Conservation (phyloP, 2,797 vertebrate species). For the Cossypha caffra region DNA sequence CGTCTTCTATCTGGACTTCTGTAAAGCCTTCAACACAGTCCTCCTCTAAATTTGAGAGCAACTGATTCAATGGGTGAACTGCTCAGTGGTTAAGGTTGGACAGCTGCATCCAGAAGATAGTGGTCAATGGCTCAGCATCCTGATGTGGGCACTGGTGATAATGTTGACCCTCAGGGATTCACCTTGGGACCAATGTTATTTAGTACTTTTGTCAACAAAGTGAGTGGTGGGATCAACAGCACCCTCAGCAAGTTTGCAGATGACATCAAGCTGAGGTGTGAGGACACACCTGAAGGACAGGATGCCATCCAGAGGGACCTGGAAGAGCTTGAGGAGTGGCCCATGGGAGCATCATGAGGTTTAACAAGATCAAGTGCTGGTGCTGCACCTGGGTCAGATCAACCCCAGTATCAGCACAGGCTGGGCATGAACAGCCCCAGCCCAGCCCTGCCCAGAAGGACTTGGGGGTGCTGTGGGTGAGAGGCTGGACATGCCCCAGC, state of each 20-base stretch:
- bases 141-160: background rate
- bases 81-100: no score
- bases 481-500: background rate
- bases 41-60: background rate
- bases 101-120: background rate
- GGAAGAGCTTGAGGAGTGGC: fast-evolving
- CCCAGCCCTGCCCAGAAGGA: background rate
- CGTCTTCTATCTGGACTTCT: background rate
- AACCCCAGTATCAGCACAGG: fast-evolving
- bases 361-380: background rate
- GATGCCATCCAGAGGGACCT: background rate
- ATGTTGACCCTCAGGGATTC: background rate
- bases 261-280: background rate
- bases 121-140: background rate
- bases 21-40: background rate
- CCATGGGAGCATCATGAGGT: background rate
- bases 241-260: background rate
- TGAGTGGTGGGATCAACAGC: background rate
- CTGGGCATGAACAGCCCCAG: background rate
- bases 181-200: background rate
- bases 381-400: background rate
- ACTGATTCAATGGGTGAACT: background rate
- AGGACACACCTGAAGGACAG: background rate
- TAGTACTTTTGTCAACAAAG: background rate
- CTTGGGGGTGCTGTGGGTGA: background rate